Conservation (phyloP, 2,888 invertebrate species). For the Lamellibrachia satsuma region DNA sequence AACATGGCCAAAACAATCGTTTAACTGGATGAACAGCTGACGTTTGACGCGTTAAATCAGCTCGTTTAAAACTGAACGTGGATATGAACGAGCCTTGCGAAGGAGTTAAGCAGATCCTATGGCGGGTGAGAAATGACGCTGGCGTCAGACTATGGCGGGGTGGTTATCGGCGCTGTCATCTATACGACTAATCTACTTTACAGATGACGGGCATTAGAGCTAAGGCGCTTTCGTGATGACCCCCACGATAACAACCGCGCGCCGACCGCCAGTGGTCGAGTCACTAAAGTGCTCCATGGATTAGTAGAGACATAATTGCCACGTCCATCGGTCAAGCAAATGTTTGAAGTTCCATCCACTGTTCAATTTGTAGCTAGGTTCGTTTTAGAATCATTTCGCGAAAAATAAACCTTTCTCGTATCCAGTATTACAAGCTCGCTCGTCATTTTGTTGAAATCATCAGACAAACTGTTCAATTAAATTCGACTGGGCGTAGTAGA, state of each 20-base stretch:
- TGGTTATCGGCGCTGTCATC: background rate
- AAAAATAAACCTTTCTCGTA: no score
- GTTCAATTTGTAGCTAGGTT: no score
- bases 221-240: background rate
- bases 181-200: conserved; percentile 5
- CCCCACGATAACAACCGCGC: background rate
- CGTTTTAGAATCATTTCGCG: no score
- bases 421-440: no score
- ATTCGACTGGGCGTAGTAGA: no score
- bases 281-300: background rate
- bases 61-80: background rate
- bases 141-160: background rate
- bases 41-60: background rate
- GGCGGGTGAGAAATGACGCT: background rate
- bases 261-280: background rate
- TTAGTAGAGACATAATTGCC: background rate
- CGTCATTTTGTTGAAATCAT: no score
- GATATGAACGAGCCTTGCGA: background rate
- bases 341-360: background rate
- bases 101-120: background rate
- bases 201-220: background rate
- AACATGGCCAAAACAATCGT: background rate
- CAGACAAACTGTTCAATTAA: no score
- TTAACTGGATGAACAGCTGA: background rate
- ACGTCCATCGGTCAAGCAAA: background rate